phyloP scores from a whole-genome alignment of 2,888 invertebrate species.

The Lasioglossum morio region DNA sequence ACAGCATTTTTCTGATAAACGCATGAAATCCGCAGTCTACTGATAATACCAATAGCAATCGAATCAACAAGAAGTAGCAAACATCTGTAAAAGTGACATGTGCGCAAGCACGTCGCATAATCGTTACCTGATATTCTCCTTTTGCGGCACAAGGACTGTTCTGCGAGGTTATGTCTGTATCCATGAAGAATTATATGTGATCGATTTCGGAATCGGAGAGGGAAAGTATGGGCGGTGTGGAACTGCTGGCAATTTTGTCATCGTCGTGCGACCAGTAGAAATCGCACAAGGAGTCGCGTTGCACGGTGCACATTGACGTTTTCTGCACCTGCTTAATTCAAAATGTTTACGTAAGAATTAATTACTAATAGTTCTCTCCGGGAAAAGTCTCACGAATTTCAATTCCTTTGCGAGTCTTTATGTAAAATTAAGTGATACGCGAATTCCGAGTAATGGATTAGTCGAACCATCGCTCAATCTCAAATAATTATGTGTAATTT shows the following conservation, averaged over 20 bases:
- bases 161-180: not conserved
- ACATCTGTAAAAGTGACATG: not conserved
- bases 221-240: constrained; percentile 70
- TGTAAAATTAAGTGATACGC: too few relatives aligned
- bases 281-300: constrained; percentile 1
- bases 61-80: not conserved
- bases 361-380: too few relatives aligned
- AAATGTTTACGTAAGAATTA: not conserved
- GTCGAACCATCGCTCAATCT: too few relatives aligned
- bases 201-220: constrained; percentile 70
- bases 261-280: constrained; percentile 52
- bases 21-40: not conserved
- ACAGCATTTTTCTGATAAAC: too few relatives aligned
- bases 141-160: not conserved
- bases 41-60: not conserved
- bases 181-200: not conserved
- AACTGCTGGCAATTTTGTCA: constrained; percentile 64
- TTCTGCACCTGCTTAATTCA: constrained; percentile 7
- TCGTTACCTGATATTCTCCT: not conserved
- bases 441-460: too few relatives aligned
- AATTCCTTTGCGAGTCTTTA: too few relatives aligned
- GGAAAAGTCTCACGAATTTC: too few relatives aligned
- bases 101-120: not conserved
- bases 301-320: not conserved
- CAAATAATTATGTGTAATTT: too few relatives aligned